Evolutionary conservation across 2,888 invertebrate species (phyloP).

Genomic region (Tetranychus piercei): DNA sequence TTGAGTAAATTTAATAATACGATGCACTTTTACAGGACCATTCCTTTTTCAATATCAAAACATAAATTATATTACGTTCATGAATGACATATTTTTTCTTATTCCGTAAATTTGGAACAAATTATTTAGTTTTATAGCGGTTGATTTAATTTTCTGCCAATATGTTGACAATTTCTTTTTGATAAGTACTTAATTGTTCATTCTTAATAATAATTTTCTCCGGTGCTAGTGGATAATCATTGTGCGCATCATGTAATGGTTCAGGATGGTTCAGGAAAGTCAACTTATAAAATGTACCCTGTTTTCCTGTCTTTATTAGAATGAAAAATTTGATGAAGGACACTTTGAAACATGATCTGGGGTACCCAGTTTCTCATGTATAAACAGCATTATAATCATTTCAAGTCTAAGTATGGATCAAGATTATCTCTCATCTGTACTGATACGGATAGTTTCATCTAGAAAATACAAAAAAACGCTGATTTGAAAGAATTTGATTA

Average conservation of each 20-base stretch:
- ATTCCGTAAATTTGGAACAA: slow-evolving; percentile 21
- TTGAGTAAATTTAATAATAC: background rate
- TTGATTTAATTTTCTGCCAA: background rate
- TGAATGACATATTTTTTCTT: slow-evolving; percentile 18
- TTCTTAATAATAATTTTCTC: slow-evolving; percentile 15
- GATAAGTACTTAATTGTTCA: background rate
- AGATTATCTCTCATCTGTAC: slow-evolving; percentile 27
- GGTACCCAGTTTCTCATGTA: slow-evolving; percentile 27
- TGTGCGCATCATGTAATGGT: slow-evolving; percentile 16
- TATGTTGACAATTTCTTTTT: background rate
- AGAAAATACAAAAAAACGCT: slow-evolving; percentile 27
- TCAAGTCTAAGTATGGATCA: slow-evolving; percentile 27
- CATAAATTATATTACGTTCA: background rate
- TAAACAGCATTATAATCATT: slow-evolving; percentile 25
- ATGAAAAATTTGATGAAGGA: background rate
- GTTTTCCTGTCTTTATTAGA: background rate
- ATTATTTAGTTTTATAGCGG: slow-evolving; percentile 6
- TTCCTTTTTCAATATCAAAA: no score
- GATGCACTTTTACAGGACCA: background rate
- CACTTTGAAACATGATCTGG: background rate
- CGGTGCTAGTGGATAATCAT: slow-evolving; percentile 23
- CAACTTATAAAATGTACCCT: slow-evolving; percentile 21
- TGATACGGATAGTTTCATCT: slow-evolving; percentile 30
- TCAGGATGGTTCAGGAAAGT: slow-evolving; percentile 20
- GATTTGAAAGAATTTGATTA: slow-evolving; percentile 24